A percentile compares a stretch with the other conserved stretches of the same genome.
Evolutionary conservation across 2,797 vertebrate genomes (phyloP).

Genomic region (Onychomys arenicola): DNA sequence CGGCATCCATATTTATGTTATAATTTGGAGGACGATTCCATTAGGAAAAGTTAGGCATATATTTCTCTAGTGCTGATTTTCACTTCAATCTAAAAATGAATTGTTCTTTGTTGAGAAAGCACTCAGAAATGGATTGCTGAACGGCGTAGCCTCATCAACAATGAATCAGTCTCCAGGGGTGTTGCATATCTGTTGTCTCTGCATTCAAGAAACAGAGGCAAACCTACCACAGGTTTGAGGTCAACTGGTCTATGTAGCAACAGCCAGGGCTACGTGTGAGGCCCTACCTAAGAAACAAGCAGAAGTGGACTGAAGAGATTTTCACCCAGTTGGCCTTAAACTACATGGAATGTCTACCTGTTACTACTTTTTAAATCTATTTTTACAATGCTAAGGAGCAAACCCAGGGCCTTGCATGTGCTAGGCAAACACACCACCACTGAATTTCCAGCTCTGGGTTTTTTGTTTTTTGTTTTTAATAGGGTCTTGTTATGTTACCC

Average conservation of each 20-base stretch:
- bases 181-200: background rate
- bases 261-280: background rate
- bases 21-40: conserved; percentile 6
- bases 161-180: background rate
- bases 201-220: background rate
- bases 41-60: background rate
- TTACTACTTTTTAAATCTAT: background rate
- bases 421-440: background rate
- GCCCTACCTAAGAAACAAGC: background rate
- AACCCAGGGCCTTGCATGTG: background rate
- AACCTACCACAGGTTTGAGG: background rate
- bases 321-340: background rate
- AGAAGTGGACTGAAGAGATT: no score
- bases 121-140: background rate
- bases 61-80: conserved; percentile 30
- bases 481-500: background rate
- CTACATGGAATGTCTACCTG: accelerated
- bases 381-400: background rate
- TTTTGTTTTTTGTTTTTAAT: background rate
- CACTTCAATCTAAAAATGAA: conserved; percentile 23
- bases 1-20: background rate
- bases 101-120: background rate
- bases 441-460: background rate
- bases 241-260: background rate
- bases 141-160: background rate